Evolutionary conservation across 2,888 invertebrate genomes (phyloP).

Genomic region (Leptinotarsa peninsularis): DNA sequence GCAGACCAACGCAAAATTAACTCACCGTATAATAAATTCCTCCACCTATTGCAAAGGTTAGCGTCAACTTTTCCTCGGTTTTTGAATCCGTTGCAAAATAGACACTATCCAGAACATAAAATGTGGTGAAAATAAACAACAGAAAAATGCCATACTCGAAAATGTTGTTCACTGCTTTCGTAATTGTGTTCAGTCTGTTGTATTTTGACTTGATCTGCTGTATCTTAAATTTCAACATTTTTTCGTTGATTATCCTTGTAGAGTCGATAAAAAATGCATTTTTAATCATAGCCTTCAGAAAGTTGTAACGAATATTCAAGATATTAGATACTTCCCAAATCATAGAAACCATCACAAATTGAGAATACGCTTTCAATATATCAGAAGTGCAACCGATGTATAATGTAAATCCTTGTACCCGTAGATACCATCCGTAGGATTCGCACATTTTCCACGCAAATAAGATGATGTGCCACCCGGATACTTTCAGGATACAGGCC

Average conservation of each 20-base stretch:
- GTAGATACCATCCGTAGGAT: neutral
- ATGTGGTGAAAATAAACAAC: neutral
- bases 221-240: neutral
- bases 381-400: neutral
- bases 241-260: neutral
- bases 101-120: no score
- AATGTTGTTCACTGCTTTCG: neutral
- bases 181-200: neutral
- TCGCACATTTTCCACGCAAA: neutral
- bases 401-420: neutral
- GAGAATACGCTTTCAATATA: neutral
- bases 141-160: neutral
- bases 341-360: neutral
- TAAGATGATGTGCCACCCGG: neutral
- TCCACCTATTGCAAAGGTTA: no score
- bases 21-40: no score
- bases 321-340: neutral
- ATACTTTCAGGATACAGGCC: neutral
- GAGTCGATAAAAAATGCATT: neutral
- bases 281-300: neutral
- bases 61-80: no score
- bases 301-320: neutral
- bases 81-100: no score
- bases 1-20: no score
- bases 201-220: neutral